phyloP scores from a whole-genome alignment of 1,140 invertebrate genomes.

The Formica exsecta region DNA sequence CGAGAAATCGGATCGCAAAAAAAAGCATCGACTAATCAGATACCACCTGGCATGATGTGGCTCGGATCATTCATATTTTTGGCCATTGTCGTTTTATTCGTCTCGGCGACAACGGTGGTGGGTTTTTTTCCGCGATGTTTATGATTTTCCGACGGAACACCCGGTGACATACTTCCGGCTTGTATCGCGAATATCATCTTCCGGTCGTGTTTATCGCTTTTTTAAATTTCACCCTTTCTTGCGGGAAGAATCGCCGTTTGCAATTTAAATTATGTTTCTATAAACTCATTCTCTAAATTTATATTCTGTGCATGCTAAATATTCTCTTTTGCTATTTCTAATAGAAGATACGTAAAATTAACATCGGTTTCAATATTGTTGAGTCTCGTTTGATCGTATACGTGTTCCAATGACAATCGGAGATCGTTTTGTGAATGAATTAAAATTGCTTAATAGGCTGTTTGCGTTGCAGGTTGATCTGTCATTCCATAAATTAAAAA shows the following conservation, averaged over 20 bases:
- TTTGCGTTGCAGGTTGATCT: conserved; percentile 80
- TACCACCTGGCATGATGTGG: conserved; percentile 67
- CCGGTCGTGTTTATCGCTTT: conserved; percentile 34
- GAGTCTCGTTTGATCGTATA: not conserved
- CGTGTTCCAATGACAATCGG: not conserved
- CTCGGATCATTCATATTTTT: conserved; percentile 54
- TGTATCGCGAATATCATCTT: conserved; percentile 36
- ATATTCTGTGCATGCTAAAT: not conserved
- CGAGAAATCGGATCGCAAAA: conserved; percentile 26
- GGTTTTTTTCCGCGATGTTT: conserved; percentile 46
- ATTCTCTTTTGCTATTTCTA: not conserved
- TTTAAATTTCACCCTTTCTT: not conserved
- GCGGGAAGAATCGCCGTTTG: not conserved
- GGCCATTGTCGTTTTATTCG: conserved; percentile 37
- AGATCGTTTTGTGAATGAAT: conserved; percentile 5
- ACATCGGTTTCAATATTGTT: not conserved
- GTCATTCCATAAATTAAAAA: conserved; percentile 78
- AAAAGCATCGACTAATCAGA: conserved; percentile 2
- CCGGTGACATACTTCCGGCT: not conserved
- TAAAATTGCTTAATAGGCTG: not conserved
- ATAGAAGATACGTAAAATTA: not conserved
- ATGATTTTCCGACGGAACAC: not conserved
- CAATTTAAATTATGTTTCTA: not conserved
- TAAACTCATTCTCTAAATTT: not conserved
- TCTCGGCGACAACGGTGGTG: conserved; percentile 61